Evolutionary conservation across 2,888 invertebrate genomes (phyloP).

Genomic region (Pycnomerus fuliginosus): DNA sequence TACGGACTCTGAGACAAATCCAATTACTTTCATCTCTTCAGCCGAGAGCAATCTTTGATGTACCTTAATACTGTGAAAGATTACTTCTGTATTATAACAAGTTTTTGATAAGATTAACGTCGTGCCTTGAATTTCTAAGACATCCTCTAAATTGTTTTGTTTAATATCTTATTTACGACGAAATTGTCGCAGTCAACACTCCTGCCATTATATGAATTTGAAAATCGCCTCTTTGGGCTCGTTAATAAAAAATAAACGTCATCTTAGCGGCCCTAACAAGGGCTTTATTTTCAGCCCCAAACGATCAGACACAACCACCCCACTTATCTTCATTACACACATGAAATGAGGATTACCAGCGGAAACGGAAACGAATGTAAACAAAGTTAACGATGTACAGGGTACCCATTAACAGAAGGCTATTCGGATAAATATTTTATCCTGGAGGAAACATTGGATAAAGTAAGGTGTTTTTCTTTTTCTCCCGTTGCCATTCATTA

Average conservation of each 20-base stretch:
- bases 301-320: slow-evolving; percentile 10
- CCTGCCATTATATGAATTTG: slow-evolving; percentile 12
- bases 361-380: slow-evolving; percentile 20
- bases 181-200: slow-evolving; percentile 24
- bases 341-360: slow-evolving; percentile 25
- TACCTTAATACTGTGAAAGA: slow-evolving; percentile 47
- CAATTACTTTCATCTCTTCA: slow-evolving; percentile 47
- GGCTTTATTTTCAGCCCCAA: too few relatives aligned
- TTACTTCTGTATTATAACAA: slow-evolving; percentile 53
- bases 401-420: too few relatives aligned
- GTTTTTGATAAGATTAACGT: slow-evolving; percentile 52
- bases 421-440: too few relatives aligned
- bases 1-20: slow-evolving; percentile 36
- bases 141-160: slow-evolving; percentile 42
- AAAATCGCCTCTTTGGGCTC: too few relatives aligned
- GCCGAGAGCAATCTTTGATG: slow-evolving; percentile 48
- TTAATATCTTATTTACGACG: slow-evolving; percentile 27
- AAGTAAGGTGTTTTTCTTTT: too few relatives aligned
- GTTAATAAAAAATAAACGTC: too few relatives aligned
- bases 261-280: too few relatives aligned
- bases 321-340: slow-evolving; percentile 28
- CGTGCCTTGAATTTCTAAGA: slow-evolving; percentile 37
- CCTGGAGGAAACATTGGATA: too few relatives aligned
- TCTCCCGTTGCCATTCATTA: too few relatives aligned
- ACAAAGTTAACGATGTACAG: too few relatives aligned